These are phyloP conservation scores for Alsophila aescularia DNA, from an alignment of 2,888 invertebrate genomes.

Conservation along the genomic window DNA sequence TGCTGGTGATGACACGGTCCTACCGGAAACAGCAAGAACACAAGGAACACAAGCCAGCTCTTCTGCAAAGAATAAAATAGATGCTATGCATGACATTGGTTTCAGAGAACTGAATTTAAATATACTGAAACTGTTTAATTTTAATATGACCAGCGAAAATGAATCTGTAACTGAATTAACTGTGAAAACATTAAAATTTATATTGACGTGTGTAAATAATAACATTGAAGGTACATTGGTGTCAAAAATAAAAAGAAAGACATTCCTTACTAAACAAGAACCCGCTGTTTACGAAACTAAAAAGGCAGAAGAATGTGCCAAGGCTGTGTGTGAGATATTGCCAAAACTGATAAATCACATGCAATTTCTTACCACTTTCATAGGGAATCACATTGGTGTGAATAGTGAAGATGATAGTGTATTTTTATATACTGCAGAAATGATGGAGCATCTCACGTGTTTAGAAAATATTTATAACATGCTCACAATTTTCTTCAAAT, in stretches of 20 bases:
- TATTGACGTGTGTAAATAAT: conserved; percentile 61
- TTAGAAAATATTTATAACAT: conserved; percentile 83
- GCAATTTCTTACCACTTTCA: conserved; percentile 52
- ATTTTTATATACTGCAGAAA: conserved; percentile 51
- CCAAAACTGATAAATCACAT: conserved; percentile 67
- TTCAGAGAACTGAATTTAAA: conserved; percentile 64
- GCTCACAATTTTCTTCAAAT: conserved; percentile 84
- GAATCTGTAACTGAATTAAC: conserved; percentile 55
- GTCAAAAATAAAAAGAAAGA: conserved; percentile 69
- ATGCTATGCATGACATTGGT: conserved; percentile 54
- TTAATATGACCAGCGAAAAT: conserved; percentile 54
- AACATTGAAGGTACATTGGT: conserved; percentile 62
- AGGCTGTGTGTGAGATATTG: conserved; percentile 55
- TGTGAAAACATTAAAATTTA: conserved; percentile 61
- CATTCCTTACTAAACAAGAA: conserved; percentile 66
- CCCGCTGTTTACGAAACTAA: conserved; percentile 55
- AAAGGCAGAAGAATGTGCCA: conserved; percentile 68
- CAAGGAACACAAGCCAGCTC: conserved; percentile 62
- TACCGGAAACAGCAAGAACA: conserved; percentile 64
- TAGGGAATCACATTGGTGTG: conserved; percentile 52
- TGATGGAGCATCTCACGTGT: conserved; percentile 68
- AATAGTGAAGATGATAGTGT: conserved; percentile 53
- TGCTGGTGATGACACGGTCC: conserved; percentile 59
- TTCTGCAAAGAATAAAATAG: conserved; percentile 57
- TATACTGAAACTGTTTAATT: conserved; percentile 61